Percentiles rank a stretch among this genome's conserved stretches.
These are phyloP conservation scores for Hypomesus transpacificus DNA, from an alignment of 2,113 vertebrate genomes.

Conservation along the genomic window DNA sequence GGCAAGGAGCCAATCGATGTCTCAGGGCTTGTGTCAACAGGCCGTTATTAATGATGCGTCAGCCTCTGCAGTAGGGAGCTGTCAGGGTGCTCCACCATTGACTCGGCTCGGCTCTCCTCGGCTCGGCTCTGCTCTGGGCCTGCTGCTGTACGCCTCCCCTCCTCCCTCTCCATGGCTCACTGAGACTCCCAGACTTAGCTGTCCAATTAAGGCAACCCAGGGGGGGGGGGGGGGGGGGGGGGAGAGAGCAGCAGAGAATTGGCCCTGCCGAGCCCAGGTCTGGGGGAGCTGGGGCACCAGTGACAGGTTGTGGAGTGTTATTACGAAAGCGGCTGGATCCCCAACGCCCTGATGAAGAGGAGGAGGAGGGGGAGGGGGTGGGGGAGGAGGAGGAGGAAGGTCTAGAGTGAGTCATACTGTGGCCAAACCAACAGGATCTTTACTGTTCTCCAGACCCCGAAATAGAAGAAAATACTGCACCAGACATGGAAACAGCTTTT, in stretches of 20 bases:
- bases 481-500: conserved; percentile 13
- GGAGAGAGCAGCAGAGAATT: neutral
- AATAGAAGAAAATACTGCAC: conserved; percentile 10
- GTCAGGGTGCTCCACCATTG: conserved; percentile 44
- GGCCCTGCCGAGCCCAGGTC: conserved; percentile 1
- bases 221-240: neutral
- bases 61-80: conserved; percentile 53
- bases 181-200: conserved; percentile 19
- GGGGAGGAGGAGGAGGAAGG: neutral
- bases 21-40: conserved; percentile 49
- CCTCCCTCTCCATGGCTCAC: conserved; percentile 16
- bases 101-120: conserved; percentile 52
- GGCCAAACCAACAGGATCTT: conserved; percentile 18
- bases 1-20: conserved; percentile 48
- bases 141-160: conserved; percentile 25
- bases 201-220: conserved; percentile 3
- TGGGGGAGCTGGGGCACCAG: conserved; percentile 18
- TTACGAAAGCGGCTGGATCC: conserved; percentile 42
- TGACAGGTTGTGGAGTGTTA: conserved; percentile 41
- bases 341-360: conserved; percentile 8
- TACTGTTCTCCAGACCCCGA: conserved; percentile 14
- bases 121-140: conserved; percentile 40
- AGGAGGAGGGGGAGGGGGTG: neutral
- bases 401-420: conserved; percentile 11
- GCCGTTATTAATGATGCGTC: conserved; percentile 62